Evolutionary conservation across 2,888 invertebrate species (phyloP).

Genomic region (Xestia c-nigrum): DNA sequence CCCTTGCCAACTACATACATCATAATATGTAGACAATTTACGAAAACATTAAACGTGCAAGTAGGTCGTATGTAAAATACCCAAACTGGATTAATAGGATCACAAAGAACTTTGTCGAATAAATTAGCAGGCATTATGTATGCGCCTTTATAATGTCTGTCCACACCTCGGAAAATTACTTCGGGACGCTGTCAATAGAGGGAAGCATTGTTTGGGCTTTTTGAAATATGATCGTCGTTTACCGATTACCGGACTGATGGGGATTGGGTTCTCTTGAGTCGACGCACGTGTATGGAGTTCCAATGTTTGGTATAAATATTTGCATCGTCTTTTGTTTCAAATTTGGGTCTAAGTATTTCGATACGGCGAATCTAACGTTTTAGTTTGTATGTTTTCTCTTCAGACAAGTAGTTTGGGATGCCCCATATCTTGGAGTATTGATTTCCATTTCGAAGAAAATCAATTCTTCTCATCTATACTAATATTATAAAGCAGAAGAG

Average conservation of each 20-base stretch:
- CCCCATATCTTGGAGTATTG: neutral
- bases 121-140: constrained; percentile 57
- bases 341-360: constrained; percentile 14
- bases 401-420: neutral
- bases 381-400: constrained; percentile 9
- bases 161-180: constrained; percentile 60
- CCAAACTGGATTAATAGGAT: constrained; percentile 56
- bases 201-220: constrained; percentile 43
- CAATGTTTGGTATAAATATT: constrained; percentile 38
- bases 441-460: neutral
- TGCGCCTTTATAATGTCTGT: constrained; percentile 53
- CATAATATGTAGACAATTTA: neutral
- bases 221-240: constrained; percentile 52
- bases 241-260: constrained; percentile 25
- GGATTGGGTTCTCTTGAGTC: constrained; percentile 25
- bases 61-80: constrained; percentile 52
- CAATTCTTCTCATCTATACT: no score
- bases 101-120: constrained; percentile 59
- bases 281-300: constrained; percentile 24
- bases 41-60: constrained; percentile 17
- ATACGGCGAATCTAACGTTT: neutral
- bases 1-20: neutral
- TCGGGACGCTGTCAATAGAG: constrained; percentile 32
- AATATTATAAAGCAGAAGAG: no score
- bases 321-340: constrained; percentile 18